A percentile compares a stretch with the other conserved stretches of the same genome.
These are phyloP conservation scores for Shargacucullia verbasci DNA, from an alignment of 2,888 invertebrate species.

Conservation along the genomic window DNA sequence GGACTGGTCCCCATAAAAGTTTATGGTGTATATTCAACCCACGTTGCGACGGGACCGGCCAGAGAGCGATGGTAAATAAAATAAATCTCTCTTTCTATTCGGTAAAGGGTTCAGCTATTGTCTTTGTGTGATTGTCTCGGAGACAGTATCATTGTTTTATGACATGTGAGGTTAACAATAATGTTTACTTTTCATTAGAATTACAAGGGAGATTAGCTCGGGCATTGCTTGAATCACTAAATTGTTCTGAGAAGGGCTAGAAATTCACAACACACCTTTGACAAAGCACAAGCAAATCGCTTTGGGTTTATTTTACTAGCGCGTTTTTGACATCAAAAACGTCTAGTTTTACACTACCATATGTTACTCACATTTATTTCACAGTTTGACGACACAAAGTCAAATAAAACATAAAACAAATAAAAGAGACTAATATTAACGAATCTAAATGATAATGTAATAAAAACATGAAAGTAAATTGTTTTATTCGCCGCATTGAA, in stretches of 20 bases:
- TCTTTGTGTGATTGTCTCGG: conserved; percentile 31
- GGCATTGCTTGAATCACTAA: not conserved
- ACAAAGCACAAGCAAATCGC: no score
- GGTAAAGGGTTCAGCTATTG: conserved; percentile 67
- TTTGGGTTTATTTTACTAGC: no score
- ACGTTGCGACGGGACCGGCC: conserved; percentile 56
- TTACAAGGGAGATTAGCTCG: not conserved
- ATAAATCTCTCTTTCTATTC: conserved; percentile 69
- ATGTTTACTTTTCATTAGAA: conserved; percentile 30
- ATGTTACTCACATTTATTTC: no score
- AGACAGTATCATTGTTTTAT: conserved; percentile 26
- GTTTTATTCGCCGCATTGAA: conserved; percentile 38
- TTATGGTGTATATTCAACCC: conserved; percentile 73
- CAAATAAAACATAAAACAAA: no score
- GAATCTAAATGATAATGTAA: conserved; percentile 15
- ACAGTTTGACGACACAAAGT: no score
- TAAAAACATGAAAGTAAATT: conserved; percentile 41
- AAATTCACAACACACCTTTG: no score
- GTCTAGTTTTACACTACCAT: no score
- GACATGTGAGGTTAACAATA: conserved; percentile 1
- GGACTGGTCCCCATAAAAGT: conserved; percentile 72
- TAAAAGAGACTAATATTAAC: conserved; percentile 10
- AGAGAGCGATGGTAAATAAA: conserved; percentile 63
- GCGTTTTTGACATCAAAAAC: no score
- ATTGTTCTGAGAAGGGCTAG: not conserved